Evolutionary conservation across 1,140 invertebrate genomes (phyloP).

Genomic region (Hirudo medicinalis): DNA sequence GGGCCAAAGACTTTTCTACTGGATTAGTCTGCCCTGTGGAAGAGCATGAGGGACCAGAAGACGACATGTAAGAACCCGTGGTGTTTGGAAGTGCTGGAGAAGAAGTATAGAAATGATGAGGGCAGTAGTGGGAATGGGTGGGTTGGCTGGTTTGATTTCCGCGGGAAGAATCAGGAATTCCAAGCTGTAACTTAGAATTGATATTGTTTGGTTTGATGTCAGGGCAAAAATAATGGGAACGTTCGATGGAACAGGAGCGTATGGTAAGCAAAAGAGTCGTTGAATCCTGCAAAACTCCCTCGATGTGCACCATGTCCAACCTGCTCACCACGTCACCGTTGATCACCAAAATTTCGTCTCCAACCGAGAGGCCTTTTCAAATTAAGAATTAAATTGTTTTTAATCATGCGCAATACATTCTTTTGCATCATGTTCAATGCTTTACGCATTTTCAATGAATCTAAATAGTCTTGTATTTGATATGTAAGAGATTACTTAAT

Average conservation of each 20-base stretch:
- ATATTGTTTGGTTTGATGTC: background rate
- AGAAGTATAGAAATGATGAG: background rate
- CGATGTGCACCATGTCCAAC: slow-evolving; percentile 97
- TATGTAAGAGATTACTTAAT: background rate
- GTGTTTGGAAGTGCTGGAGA: background rate
- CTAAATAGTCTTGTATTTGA: background rate
- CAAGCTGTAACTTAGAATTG: background rate
- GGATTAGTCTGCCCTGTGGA: background rate
- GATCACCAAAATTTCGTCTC: slow-evolving; percentile 95
- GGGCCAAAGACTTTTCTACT: no score
- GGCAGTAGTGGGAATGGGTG: background rate
- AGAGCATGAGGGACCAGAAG: background rate
- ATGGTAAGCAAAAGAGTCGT: slow-evolving; percentile 87
- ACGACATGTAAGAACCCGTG: background rate
- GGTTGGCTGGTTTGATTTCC: background rate
- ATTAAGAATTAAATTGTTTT: background rate
- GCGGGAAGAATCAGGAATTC: background rate
- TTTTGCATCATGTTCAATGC: slow-evolving; percentile 15
- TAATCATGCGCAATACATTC: background rate
- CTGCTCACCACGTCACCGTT: slow-evolving; percentile 93
- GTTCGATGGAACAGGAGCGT: slow-evolving; percentile 83
- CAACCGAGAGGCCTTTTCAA: slow-evolving; percentile 71
- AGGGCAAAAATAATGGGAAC: slow-evolving; percentile 52
- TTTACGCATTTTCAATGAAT: background rate
- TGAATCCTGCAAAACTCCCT: slow-evolving; percentile 82